These are phyloP conservation scores for Polyodon spathula DNA, from an alignment of 2,113 vertebrate species.

Conservation along the genomic window DNA sequence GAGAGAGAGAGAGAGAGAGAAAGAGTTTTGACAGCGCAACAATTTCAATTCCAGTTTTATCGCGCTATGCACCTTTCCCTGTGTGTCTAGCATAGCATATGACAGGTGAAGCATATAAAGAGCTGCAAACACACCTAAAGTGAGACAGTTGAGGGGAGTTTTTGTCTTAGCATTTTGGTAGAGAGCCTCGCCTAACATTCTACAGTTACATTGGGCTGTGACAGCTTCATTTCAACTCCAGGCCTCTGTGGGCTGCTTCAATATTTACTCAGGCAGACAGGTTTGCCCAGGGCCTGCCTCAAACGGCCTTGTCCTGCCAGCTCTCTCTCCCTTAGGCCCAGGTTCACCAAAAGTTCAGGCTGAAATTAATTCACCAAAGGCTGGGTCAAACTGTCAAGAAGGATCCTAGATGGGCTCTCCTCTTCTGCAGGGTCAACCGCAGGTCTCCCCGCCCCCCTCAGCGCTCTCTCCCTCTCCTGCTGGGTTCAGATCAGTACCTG, in stretches of 20 bases:
- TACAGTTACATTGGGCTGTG: conserved; percentile 65
- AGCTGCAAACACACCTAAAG: too few relatives aligned
- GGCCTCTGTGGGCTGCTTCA: conserved; percentile 62
- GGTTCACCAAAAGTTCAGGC: conserved; percentile 81
- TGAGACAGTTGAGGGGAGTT: too few relatives aligned
- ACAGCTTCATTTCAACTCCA: conserved; percentile 65
- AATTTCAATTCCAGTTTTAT: too few relatives aligned
- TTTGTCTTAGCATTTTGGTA: too few relatives aligned
- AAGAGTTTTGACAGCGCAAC: too few relatives aligned
- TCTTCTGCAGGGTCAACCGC: conserved; percentile 57
- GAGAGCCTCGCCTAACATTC: conserved; percentile 49
- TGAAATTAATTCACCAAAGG: conserved; percentile 60
- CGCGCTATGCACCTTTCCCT: too few relatives aligned
- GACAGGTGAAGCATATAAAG: too few relatives aligned
- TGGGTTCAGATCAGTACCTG: conserved; percentile 19
- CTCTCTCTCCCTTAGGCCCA: conserved; percentile 40
- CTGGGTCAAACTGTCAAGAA: conserved; percentile 51
- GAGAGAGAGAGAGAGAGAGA: too few relatives aligned
- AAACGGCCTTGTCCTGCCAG: conserved; percentile 41
- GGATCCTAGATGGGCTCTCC: conserved; percentile 40
- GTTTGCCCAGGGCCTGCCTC: conserved; percentile 58
- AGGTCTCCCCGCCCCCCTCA: conserved; percentile 42
- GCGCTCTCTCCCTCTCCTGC: conserved; percentile 23
- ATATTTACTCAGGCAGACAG: conserved; percentile 78
- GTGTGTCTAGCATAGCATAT: too few relatives aligned